phyloP scores from a whole-genome alignment of 2,888 invertebrate species.

The Erebia palarica region DNA sequence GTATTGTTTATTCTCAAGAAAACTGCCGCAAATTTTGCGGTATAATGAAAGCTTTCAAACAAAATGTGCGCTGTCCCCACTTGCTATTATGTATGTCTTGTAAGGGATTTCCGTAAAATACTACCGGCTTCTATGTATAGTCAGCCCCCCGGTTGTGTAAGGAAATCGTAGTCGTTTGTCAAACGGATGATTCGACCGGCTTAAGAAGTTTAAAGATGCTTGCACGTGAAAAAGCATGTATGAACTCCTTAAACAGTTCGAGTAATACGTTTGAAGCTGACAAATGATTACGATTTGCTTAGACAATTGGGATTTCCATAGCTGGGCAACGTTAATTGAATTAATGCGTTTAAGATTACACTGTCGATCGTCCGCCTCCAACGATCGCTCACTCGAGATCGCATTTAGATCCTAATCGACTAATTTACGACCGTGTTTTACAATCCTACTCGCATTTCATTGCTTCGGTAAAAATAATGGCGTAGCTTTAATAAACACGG shows the following conservation, averaged over 20 bases:
- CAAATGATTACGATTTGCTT: too few relatives aligned
- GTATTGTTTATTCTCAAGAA: too few relatives aligned
- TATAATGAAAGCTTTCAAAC: too few relatives aligned
- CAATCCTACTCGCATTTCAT: slow-evolving; percentile 3
- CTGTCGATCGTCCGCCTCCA: slow-evolving; percentile 18
- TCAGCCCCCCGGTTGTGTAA: too few relatives aligned
- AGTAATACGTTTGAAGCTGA: too few relatives aligned
- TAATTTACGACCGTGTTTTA: slow-evolving; percentile 17
- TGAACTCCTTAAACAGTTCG: too few relatives aligned
- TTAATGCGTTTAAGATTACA: slow-evolving; percentile 4
- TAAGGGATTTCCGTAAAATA: not conserved
- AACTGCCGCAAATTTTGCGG: too few relatives aligned
- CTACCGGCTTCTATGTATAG: not conserved
- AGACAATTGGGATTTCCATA: not conserved
- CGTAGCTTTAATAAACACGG: not conserved
- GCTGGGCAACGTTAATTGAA: slow-evolving; percentile 13
- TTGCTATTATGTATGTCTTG: not conserved
- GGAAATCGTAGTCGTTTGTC: too few relatives aligned
- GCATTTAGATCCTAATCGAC: slow-evolving; percentile 11
- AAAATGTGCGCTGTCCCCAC: not conserved
- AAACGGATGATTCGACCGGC: too few relatives aligned
- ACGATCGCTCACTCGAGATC: slow-evolving; percentile 6
- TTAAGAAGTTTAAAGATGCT: too few relatives aligned
- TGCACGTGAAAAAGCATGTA: too few relatives aligned
- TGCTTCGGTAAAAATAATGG: not conserved